These are phyloP conservation scores for Cavia porcellus DNA, from an alignment of 2,113 vertebrate genomes.

Conservation along the genomic window DNA sequence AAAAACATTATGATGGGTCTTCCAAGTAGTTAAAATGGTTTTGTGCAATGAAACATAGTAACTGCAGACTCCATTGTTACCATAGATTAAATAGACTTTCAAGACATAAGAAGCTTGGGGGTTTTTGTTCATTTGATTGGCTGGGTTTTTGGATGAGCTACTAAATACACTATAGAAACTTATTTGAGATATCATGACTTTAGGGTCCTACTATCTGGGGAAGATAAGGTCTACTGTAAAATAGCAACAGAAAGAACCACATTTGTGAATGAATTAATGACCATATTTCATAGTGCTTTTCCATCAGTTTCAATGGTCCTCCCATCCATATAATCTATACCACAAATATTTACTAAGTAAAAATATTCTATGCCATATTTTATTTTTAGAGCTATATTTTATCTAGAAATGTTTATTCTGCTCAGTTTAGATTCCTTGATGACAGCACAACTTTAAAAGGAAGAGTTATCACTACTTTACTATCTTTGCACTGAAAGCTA, in stretches of 20 bases:
- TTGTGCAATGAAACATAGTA: not conserved
- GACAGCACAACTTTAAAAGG: conserved; percentile 40
- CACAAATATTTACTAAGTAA: not conserved
- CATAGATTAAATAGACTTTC: not conserved
- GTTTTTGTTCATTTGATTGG: not conserved
- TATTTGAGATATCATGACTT: not conserved
- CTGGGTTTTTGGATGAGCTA: not conserved
- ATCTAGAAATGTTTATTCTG: conserved; percentile 1
- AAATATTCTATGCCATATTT: not conserved
- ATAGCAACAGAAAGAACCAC: not conserved
- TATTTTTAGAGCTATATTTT: conserved; percentile 46
- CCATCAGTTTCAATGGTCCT: not conserved
- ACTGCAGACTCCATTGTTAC: not conserved
- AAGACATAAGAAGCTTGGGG: not conserved
- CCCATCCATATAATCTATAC: not conserved
- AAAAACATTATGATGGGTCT: not conserved
- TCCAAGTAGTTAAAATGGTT: not conserved
- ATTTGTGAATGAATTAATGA: conserved; percentile 35
- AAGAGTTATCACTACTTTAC: not conserved
- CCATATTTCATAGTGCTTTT: not conserved
- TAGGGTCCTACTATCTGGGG: not conserved
- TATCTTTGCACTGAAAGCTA: conserved; percentile 54
- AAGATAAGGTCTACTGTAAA: not conserved
- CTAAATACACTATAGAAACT: conserved; percentile 4
- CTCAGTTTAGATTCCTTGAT: conserved; percentile 40